A percentile compares a stretch with the other conserved stretches of the same genome.
phyloP scores from a whole-genome alignment of 2,888 invertebrate genomes.

The Atethmia centrago region DNA sequence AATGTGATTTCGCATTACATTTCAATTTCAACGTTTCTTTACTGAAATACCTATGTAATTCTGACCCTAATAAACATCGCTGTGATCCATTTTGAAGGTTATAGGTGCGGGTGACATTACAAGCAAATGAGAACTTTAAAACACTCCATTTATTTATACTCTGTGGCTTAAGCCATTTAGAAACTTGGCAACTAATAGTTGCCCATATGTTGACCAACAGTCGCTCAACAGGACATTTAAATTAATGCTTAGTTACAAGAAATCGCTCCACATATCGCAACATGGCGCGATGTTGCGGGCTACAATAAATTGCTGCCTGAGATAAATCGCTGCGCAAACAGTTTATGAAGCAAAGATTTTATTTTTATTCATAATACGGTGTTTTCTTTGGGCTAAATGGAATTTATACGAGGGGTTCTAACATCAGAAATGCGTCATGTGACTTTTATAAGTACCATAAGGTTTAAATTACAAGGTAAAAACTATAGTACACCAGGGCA shows the following conservation, averaged over 20 bases:
- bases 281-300: constrained; percentile 27
- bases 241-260: constrained; percentile 23
- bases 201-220: constrained; percentile 19
- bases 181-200: constrained; percentile 21
- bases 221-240: constrained; percentile 34
- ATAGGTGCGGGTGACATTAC: not conserved
- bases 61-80: too few species aligned
- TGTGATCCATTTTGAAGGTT: not conserved
- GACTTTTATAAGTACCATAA: not conserved
- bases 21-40: too few species aligned
- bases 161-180: not conserved
- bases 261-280: constrained; percentile 42
- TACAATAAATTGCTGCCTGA: constrained; percentile 12
- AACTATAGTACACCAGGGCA: not conserved
- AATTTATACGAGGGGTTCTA: not conserved
- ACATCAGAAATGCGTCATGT: not conserved
- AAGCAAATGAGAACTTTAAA: not conserved
- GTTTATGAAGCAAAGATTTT: not conserved
- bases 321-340: not conserved
- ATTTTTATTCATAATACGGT: not conserved
- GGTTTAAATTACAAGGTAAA: not conserved
- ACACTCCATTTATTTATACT: constrained; percentile 28
- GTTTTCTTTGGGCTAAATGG: not conserved
- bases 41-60: too few species aligned
- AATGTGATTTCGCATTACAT: not conserved